These are phyloP conservation scores for Mionectes macconnelli DNA, from an alignment of 2,113 vertebrate species.

Conservation along the genomic window DNA sequence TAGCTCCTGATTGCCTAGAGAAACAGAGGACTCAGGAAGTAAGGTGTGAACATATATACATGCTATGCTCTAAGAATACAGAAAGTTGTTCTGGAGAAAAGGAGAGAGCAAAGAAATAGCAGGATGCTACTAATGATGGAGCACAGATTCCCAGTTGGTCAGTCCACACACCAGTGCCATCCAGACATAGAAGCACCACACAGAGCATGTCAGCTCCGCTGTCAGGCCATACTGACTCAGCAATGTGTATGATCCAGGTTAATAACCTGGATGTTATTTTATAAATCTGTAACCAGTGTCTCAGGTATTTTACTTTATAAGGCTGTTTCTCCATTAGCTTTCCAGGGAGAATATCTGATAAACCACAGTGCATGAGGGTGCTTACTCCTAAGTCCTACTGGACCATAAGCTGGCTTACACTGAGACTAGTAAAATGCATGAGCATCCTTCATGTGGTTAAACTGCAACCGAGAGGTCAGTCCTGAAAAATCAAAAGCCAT, in stretches of 20 bases:
- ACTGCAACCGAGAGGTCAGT: neutral
- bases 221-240: neutral
- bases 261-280: neutral
- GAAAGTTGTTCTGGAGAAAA: neutral
- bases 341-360: neutral
- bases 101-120: neutral
- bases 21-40: neutral
- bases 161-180: neutral
- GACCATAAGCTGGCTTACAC: neutral
- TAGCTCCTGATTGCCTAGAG: neutral
- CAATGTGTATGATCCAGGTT: neutral
- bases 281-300: neutral
- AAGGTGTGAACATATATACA: neutral
- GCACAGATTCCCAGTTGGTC: neutral
- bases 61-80: neutral
- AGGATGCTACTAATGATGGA: neutral
- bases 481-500: neutral
- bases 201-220: neutral
- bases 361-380: accelerated
- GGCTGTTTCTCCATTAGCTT: neutral
- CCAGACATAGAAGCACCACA: neutral
- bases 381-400: neutral
- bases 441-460: neutral
- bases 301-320: neutral
- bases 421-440: neutral